A percentile compares a stretch with the other conserved stretches of the same genome.
Conservation (phyloP, 2,113 vertebrate genomes). For the Copsychus sechellarum region DNA sequence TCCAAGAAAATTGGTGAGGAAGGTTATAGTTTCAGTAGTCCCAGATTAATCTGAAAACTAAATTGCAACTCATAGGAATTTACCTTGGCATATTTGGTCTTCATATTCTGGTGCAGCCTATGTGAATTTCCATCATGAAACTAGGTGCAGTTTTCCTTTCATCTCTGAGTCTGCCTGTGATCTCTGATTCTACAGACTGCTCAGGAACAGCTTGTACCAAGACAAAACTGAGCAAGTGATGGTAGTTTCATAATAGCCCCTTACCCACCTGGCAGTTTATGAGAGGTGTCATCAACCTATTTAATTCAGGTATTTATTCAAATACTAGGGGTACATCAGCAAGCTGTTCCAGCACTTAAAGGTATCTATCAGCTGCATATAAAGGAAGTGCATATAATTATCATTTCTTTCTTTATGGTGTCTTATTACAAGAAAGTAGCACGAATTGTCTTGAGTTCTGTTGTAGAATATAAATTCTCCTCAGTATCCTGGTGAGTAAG, state of each 20-base stretch:
- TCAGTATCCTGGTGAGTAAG: neutral
- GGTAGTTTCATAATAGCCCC: neutral
- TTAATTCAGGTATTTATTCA: constrained; percentile 59
- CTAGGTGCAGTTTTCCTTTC: neutral
- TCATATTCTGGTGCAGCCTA: neutral
- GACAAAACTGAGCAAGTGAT: neutral
- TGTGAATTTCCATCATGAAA: neutral
- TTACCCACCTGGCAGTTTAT: constrained; percentile 41
- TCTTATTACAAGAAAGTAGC: neutral
- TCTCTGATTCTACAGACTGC: neutral
- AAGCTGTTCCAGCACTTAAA: constrained; percentile 59
- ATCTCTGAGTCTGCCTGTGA: neutral
- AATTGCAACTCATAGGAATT: neutral
- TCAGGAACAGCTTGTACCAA: neutral
- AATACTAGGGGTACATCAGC: constrained; percentile 46
- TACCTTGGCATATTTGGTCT: neutral
- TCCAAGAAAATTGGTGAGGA: neutral
- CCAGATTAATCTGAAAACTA: neutral
- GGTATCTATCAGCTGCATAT: constrained; percentile 23
- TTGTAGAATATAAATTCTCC: neutral
- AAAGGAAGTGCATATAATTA: constrained; percentile 30
- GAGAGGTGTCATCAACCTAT: constrained; percentile 30
- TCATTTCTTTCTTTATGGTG: constrained; percentile 34
- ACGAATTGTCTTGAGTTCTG: neutral
- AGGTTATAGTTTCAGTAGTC: neutral